phyloP scores from a whole-genome alignment of 2,888 invertebrate genomes.

The Dryococelus australis region DNA sequence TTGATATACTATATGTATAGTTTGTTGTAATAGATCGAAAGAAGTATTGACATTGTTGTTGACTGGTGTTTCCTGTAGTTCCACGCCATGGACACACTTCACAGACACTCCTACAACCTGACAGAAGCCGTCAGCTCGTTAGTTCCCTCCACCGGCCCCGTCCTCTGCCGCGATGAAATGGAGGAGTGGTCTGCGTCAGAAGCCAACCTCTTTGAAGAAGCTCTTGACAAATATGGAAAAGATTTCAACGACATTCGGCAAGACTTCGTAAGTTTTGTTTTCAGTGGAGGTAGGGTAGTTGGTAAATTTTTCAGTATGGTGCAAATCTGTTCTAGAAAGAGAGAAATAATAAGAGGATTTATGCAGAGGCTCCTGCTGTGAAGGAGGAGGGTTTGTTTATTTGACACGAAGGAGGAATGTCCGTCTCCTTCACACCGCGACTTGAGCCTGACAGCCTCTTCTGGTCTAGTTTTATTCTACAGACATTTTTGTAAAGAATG shows the following conservation, averaged over 20 bases:
- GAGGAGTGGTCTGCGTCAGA: constrained; percentile 99
- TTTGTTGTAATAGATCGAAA: too few species aligned
- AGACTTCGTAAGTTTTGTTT: constrained; percentile 83
- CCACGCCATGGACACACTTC: constrained; percentile 97
- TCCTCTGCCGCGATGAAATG: constrained; percentile 98
- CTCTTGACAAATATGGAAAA: constrained; percentile 97
- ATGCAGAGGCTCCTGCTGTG: too few species aligned
- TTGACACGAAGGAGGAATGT: too few species aligned
- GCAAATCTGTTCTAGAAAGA: too few species aligned
- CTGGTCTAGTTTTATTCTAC: too few species aligned
- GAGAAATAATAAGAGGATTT: too few species aligned
- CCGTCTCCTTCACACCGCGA: too few species aligned
- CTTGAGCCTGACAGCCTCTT: too few species aligned
- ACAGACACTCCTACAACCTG: constrained; percentile 89
- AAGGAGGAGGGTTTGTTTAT: too few species aligned
- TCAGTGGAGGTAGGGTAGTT: not conserved
- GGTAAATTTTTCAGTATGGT: too few species aligned
- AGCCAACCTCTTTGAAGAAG: constrained; percentile 99
- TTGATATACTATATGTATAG: too few species aligned
- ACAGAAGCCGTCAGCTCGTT: constrained; percentile 90
- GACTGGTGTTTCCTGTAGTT: constrained; percentile 66
- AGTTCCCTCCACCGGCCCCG: constrained; percentile 94
- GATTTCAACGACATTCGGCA: constrained; percentile 98
- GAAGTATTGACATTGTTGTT: not conserved
- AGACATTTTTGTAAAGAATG: too few species aligned